These are phyloP conservation scores for Pogonomyrmex barbatus DNA, from an alignment of 1,140 invertebrate genomes.

Conservation along the genomic window DNA sequence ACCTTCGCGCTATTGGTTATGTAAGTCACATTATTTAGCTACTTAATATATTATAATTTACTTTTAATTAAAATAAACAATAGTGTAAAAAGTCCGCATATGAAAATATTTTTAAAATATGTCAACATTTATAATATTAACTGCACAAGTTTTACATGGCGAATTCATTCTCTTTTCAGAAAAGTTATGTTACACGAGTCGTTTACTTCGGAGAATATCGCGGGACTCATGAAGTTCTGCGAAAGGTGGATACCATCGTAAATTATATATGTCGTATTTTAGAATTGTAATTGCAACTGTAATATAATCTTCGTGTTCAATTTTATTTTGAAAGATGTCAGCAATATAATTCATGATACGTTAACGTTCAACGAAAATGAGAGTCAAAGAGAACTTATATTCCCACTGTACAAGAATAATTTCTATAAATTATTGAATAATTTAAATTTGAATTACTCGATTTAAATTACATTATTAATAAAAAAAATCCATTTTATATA, in stretches of 20 bases:
- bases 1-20: constrained; percentile 59
- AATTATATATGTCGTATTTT: constrained; percentile 16
- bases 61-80: background rate
- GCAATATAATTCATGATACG: background rate
- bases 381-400: background rate
- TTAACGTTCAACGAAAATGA: background rate
- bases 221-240: constrained; percentile 55
- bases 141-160: background rate
- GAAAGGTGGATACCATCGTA: constrained; percentile 61
- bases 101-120: background rate
- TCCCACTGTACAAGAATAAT: background rate
- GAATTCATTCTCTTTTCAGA: constrained; percentile 56
- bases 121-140: background rate
- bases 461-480: background rate
- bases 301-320: background rate
- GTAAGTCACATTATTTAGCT: constrained; percentile 61
- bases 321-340: background rate
- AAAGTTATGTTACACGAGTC: constrained; percentile 70
- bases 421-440: background rate
- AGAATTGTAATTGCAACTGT: background rate
- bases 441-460: background rate
- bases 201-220: constrained; percentile 74
- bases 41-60: background rate
- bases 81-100: background rate
- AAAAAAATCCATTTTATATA: background rate